These are phyloP conservation scores for Bos taurus DNA, from an alignment of 2,113 vertebrate genomes.

Conservation along the genomic window ARS-UCD2.0 NC_037336.1:69915001-69915500, in stretches of 20 bases:
- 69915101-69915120: neutral
- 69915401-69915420: neutral
- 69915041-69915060: neutral
- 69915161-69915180: neutral
- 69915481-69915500: neutral
- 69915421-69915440: slow-evolving; percentile 1
- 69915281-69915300: neutral
- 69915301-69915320: neutral
- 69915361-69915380: neutral
- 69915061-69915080: neutral
- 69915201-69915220: neutral
- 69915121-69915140: neutral
- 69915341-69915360: neutral
- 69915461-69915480: neutral
- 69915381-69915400: neutral
- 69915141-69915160: neutral
- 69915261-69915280: neutral
- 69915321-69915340: neutral
- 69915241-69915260: neutral
- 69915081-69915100: neutral
- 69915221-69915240: neutral
- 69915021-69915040: neutral
- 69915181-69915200: neutral
- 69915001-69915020: neutral
- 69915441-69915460: neutral